These are phyloP conservation scores for Odocoileus virginianus DNA, from an alignment of 2,113 vertebrate species.

Conservation along the genomic window DNA sequence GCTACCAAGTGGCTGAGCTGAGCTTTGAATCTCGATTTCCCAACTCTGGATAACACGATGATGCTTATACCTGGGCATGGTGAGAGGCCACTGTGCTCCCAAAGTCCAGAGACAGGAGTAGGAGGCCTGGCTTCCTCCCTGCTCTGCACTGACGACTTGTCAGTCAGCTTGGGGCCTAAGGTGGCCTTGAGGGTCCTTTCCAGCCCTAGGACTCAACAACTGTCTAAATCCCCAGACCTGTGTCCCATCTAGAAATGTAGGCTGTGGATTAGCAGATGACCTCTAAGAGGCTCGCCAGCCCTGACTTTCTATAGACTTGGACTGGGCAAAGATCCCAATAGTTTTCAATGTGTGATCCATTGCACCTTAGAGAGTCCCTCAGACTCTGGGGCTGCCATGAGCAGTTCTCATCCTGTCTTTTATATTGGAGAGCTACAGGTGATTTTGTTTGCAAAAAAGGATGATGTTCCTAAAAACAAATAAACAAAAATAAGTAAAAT, in stretches of 20 bases:
- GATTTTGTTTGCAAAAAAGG: neutral
- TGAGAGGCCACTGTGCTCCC: neutral
- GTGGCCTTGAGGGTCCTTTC: neutral
- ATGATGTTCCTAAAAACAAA: neutral
- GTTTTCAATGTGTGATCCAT: neutral
- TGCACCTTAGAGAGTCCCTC: neutral
- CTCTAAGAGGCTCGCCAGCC: neutral
- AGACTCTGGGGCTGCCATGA: neutral
- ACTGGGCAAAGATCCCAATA: neutral
- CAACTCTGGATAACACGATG: neutral
- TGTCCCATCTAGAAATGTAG: neutral
- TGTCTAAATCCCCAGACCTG: neutral
- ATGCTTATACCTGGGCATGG: neutral
- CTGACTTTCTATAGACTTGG: neutral
- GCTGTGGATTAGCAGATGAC: neutral
- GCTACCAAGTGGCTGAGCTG: neutral
- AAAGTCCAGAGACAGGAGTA: neutral
- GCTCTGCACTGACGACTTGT: neutral
- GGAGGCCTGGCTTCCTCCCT: neutral
- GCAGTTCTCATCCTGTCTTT: neutral
- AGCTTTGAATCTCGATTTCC: neutral
- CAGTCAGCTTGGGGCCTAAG: neutral
- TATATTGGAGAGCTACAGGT: neutral
- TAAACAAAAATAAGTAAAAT: neutral
- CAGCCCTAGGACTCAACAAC: neutral